Percentiles rank a stretch among this genome's conserved stretches.
These are phyloP conservation scores for Andrena hattorfiana DNA, from an alignment of 2,888 invertebrate species.

Conservation along the genomic window DNA sequence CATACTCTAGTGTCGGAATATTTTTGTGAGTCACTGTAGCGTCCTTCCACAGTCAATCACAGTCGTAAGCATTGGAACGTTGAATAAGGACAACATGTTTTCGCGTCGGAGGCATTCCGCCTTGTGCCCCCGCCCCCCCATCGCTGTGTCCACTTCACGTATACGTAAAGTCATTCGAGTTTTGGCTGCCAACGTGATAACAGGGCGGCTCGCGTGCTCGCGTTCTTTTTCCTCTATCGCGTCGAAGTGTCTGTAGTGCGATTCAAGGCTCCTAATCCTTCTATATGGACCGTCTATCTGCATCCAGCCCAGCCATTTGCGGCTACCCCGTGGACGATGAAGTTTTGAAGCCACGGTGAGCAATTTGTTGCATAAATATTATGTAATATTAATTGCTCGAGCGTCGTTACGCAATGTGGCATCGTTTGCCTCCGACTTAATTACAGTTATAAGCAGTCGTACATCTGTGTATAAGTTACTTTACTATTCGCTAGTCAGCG, in stretches of 20 bases:
- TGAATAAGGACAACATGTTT: too few species aligned
- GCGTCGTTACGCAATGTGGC: conserved; percentile 5
- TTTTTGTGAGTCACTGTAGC: too few species aligned
- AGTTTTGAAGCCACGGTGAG: conserved; percentile 23
- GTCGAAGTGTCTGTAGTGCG: background rate
- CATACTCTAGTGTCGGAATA: too few species aligned
- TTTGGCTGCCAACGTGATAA: background rate
- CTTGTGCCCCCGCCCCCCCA: too few species aligned
- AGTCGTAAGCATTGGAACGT: background rate
- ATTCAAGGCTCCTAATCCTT: background rate
- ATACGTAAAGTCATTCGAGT: too few species aligned
- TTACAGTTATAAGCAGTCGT: background rate
- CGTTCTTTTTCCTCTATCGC: background rate
- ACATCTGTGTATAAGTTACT: background rate
- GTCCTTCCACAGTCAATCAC: too few species aligned
- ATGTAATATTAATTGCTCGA: conserved; percentile 32
- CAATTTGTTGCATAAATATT: conserved; percentile 41
- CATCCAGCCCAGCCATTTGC: conserved; percentile 1
- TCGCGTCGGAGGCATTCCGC: too few species aligned
- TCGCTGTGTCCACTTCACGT: too few species aligned
- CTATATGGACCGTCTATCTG: background rate
- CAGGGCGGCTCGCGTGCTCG: background rate
- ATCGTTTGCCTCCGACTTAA: conserved; percentile 13
- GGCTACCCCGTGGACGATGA: background rate
- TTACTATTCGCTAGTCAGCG: background rate